Conservation (phyloP, 2,888 invertebrate genomes). For the Neria commutata region DNA sequence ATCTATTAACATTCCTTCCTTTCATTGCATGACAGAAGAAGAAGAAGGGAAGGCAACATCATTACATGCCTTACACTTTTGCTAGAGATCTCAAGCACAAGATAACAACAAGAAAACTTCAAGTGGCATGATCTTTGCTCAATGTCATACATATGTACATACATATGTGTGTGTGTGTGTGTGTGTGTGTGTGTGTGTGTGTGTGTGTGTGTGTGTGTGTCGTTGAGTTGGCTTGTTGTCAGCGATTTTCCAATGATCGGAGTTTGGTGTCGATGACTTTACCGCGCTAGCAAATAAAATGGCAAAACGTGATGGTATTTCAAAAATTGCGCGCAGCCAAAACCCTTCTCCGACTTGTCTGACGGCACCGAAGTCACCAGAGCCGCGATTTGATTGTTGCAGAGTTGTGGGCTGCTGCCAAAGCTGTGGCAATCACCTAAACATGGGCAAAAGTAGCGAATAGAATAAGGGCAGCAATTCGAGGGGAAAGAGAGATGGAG, state of each 20-base stretch:
- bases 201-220: too few relatives aligned
- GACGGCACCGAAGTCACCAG: not conserved
- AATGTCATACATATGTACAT: too few relatives aligned
- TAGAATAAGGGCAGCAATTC: too few relatives aligned
- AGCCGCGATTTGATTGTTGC: not conserved
- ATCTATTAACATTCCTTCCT: too few relatives aligned
- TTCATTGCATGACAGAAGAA: too few relatives aligned
- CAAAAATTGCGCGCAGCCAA: constrained; percentile 35
- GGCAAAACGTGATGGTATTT: constrained; percentile 52
- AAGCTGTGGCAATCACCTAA: constrained; percentile 34
- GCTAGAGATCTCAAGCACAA: not conserved
- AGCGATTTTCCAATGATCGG: constrained; percentile 54
- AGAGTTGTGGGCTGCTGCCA: not conserved
- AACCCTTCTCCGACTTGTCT: too few relatives aligned
- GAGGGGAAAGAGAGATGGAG: too few relatives aligned
- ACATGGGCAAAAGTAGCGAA: too few relatives aligned
- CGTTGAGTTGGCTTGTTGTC: too few relatives aligned
- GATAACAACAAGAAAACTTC: constrained; percentile 4
- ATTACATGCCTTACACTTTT: not conserved
- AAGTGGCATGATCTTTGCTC: too few relatives aligned
- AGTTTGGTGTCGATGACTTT: constrained; percentile 52
- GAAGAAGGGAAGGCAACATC: not conserved
- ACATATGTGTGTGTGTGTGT: too few relatives aligned
- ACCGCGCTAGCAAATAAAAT: constrained; percentile 51
- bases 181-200: too few relatives aligned